A percentile compares a stretch with the other conserved stretches of the same genome.
Evolutionary conservation across 1,140 invertebrate genomes (phyloP).

Genomic region (Drosophila tristis): DNA sequence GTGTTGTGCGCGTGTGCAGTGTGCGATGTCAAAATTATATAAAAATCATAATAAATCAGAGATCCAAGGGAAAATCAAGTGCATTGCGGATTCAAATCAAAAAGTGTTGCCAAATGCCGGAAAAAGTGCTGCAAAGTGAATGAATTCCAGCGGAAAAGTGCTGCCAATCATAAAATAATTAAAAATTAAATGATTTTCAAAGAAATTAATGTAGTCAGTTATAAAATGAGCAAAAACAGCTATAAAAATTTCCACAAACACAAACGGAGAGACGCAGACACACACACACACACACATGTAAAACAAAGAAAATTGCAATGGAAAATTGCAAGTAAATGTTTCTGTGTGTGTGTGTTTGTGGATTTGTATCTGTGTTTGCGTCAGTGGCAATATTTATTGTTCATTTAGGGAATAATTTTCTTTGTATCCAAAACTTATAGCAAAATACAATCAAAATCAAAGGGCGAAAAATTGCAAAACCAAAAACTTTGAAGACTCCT

Average conservation of each 20-base stretch:
- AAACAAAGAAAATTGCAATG: slow-evolving; percentile 36
- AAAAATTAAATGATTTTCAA: neutral
- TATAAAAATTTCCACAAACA: slow-evolving; percentile 48
- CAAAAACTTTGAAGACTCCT: slow-evolving; percentile 5
- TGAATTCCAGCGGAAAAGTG: neutral
- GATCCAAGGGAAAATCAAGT: slow-evolving; percentile 7
- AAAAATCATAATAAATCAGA: slow-evolving; percentile 27
- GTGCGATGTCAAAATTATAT: slow-evolving; percentile 63
- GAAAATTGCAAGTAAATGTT: slow-evolving; percentile 28
- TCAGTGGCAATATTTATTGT: slow-evolving; percentile 38
- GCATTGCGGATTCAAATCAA: neutral
- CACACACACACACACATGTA: slow-evolving; percentile 10
- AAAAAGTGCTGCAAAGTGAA: neutral
- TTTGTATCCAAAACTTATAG: slow-evolving; percentile 6
- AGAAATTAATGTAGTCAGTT: slow-evolving; percentile 47
- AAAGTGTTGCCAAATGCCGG: slow-evolving; percentile 7
- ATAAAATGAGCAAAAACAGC: slow-evolving; percentile 48
- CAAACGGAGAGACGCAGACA: slow-evolving; percentile 15
- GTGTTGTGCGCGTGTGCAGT: slow-evolving; percentile 23
- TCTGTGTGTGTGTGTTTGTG: slow-evolving; percentile 29
- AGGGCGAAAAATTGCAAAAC: slow-evolving; percentile 8
- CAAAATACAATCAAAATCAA: slow-evolving; percentile 14
- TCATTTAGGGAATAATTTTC: slow-evolving; percentile 34
- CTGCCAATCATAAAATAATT: neutral
- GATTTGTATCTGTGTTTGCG: slow-evolving; percentile 35